Evolutionary conservation across 1,140 invertebrate genomes (phyloP).

Genomic region (Brachionus manjavacas): DNA sequence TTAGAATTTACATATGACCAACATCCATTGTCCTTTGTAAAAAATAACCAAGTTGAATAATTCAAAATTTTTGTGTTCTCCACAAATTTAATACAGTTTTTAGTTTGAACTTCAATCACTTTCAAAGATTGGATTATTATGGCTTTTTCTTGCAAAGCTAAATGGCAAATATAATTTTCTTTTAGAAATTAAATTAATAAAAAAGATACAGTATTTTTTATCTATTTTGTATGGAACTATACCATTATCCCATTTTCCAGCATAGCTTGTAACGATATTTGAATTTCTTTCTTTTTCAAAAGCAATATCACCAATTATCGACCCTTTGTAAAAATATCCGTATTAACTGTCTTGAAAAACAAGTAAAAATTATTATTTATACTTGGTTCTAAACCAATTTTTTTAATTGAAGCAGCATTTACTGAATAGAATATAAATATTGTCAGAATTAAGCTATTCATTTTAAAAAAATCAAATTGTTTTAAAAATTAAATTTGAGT

Average conservation of each 20-base stretch:
- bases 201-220: neutral
- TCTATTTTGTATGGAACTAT: constrained; percentile 13
- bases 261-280: constrained; percentile 20
- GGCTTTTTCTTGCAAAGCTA: neutral
- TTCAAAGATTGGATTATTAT: neutral
- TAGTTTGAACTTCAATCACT: constrained; percentile 37
- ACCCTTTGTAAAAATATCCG: neutral
- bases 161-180: neutral
- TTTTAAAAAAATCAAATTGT: neutral
- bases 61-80: neutral
- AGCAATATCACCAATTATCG: neutral
- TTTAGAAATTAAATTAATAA: too few species aligned
- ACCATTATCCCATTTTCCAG: constrained; percentile 5
- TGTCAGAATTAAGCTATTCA: neutral
- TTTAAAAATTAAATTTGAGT: neutral
- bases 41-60: constrained; percentile 8
- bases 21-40: neutral
- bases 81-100: constrained; percentile 34
- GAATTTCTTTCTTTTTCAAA: neutral
- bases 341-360: neutral
- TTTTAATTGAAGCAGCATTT: neutral
- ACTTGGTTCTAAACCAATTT: neutral
- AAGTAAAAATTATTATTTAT: neutral
- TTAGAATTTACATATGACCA: constrained; percentile 17
- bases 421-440: neutral